phyloP scores from a whole-genome alignment of 2,797 vertebrate species.

The Delichon dasypus region DNA sequence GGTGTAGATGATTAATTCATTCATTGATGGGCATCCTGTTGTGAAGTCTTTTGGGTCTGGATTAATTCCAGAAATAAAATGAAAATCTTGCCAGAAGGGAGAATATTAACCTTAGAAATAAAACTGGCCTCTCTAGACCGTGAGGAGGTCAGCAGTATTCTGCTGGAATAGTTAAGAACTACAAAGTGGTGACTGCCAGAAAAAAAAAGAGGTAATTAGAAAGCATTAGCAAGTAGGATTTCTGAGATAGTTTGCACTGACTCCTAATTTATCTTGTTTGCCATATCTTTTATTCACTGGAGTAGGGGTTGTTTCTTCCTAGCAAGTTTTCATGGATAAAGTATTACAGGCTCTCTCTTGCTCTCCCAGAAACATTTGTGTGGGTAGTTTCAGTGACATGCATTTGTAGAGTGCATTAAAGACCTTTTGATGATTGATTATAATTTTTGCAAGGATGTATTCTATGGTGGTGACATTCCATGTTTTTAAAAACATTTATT shows the following conservation, averaged over 20 bases:
- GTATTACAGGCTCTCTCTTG: background rate
- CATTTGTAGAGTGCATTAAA: background rate
- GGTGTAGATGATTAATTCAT: background rate
- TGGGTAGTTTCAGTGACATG: background rate
- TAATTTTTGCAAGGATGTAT: background rate
- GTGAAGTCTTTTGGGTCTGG: background rate
- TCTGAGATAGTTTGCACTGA: background rate
- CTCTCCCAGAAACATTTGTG: background rate
- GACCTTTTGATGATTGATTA: conserved; percentile 8
- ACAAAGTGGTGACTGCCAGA: background rate
- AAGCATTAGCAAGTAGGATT: background rate
- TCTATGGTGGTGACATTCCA: background rate
- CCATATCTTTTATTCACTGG: background rate
- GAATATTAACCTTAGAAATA: conserved; percentile 13
- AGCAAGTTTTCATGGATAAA: background rate
- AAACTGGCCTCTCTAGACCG: background rate
- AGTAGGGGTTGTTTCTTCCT: background rate
- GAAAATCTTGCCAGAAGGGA: conserved; percentile 6
- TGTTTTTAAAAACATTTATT: conserved; percentile 38
- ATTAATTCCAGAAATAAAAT: conserved; percentile 15
- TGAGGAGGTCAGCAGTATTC: background rate
- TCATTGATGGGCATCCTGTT: background rate
- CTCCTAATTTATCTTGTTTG: background rate
- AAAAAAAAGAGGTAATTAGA: background rate
- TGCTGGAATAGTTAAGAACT: background rate